Conservation (phyloP, 2,113 vertebrate genomes). For the Charina bottae region DNA sequence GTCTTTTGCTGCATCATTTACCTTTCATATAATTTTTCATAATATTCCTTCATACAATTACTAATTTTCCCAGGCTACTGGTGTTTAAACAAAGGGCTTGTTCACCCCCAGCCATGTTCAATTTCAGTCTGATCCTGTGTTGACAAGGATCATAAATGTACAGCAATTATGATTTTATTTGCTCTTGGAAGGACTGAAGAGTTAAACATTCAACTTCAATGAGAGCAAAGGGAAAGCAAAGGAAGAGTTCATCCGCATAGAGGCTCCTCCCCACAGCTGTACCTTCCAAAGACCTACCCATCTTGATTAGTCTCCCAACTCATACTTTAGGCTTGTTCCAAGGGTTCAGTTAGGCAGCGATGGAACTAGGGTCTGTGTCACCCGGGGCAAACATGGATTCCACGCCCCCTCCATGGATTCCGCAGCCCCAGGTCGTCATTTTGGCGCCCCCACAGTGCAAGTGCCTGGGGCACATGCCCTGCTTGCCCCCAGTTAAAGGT, state of each 20-base stretch:
- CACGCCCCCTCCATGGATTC: too few species aligned
- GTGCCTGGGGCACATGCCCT: too few species aligned
- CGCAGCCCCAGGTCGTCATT: too few species aligned
- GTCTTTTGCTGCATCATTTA: not conserved
- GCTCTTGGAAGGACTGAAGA: conserved; percentile 6
- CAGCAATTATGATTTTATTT: conserved; percentile 13
- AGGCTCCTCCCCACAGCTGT: not conserved
- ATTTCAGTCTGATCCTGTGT: not conserved
- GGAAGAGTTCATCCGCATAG: not conserved
- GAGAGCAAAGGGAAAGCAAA: conserved; percentile 8
- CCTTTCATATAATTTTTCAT: conserved; percentile 36
- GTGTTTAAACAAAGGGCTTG: conserved; percentile 10
- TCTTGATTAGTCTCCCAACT: not conserved
- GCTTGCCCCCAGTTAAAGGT: too few species aligned
- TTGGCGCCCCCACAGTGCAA: too few species aligned
- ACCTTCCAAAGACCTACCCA: not conserved
- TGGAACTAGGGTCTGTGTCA: too few species aligned
- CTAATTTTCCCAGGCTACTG: conserved; percentile 27
- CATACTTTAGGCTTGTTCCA: not conserved
- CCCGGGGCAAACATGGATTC: too few species aligned
- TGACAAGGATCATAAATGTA: conserved; percentile 16
- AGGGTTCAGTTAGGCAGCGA: too few species aligned
- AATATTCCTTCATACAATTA: conserved; percentile 19
- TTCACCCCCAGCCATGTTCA: conserved; percentile 14
- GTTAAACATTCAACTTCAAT: conserved; percentile 30